Percentiles rank a stretch among this genome's conserved stretches.
phyloP scores from a whole-genome alignment of 2,113 vertebrate species.

The Lasiurus borealis region DNA sequence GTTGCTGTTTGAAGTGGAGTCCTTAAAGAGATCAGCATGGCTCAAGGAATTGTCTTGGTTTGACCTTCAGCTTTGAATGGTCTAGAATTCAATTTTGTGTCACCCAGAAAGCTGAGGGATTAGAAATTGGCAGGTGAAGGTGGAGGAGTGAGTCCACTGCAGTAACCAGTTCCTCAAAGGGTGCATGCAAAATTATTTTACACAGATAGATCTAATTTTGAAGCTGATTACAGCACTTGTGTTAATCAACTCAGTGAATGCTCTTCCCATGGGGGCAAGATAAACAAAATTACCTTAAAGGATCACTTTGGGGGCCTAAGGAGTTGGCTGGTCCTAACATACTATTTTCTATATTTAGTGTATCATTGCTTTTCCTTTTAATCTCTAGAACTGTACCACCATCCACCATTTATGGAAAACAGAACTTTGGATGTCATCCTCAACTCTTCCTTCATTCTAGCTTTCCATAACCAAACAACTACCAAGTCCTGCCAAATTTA shows the following conservation, averaged over 20 bases:
- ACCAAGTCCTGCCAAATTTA: neutral
- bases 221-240: neutral
- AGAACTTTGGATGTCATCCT: slow-evolving; percentile 7
- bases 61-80: neutral
- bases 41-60: neutral
- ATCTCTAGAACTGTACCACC: neutral
- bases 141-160: neutral
- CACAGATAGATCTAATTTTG: slow-evolving; percentile 15
- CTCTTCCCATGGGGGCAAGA: neutral
- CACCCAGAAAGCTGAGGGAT: neutral
- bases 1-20: neutral
- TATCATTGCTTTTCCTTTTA: neutral
- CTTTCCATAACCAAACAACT: neutral
- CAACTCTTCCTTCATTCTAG: neutral
- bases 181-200: slow-evolving; percentile 2
- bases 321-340: neutral
- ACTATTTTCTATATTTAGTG: neutral
- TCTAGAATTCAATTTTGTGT: slow-evolving; percentile 21
- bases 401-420: neutral
- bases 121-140: neutral
- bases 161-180: slow-evolving; percentile 5
- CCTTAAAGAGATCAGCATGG: neutral
- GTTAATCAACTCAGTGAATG: neutral
- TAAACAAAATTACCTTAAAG: slow-evolving; percentile 12
- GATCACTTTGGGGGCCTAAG: neutral